Evolutionary conservation across 2,888 invertebrate genomes (phyloP), one percentile per base, ranked within the genome.

Genomic region (Nomada ferruginata): DNA sequence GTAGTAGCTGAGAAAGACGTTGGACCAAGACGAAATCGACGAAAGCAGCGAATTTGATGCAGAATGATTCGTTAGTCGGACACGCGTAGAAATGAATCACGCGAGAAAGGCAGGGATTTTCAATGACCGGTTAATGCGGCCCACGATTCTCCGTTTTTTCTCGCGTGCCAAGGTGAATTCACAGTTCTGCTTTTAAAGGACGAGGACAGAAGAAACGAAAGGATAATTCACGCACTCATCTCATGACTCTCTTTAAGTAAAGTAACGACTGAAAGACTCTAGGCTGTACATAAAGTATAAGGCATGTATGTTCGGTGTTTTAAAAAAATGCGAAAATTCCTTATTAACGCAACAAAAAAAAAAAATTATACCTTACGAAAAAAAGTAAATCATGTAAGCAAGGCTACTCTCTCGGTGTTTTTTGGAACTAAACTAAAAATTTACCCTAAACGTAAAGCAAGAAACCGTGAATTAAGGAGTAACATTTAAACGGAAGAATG

Each of bases 241-340:
- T 81, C 82, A 83, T 75, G 88, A 87, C 86, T 87, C 85, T 85
- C 87, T 89, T 87, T 86, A 83, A 85, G 81, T 84, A 82, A 85
- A 84, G 87, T 87, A 87, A 93, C 92, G 93, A 93, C 93, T 93
- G 93, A 93, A 93, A 89, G 85, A 92, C 90, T 93, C 90, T 93
- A 93, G 93, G 93, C 93, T 93, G 93, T 93, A 93, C 87, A 93
- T 93, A 93, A 91, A 92, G 85, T 90, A 85, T 93, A 93, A 93
- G 93, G 92, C 92, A 93, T 93, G 92, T 93, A 92, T 93, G 93
- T 93, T 93, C 90, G 93, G 92, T 93, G 93, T 93, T 93, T 90
- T 73, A 77, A 78, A 76, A 71, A 77, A 90, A 91, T 76, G 87
- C 87, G 88, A 90, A 85, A 91, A 90, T 91, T 91, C 92, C 89